phyloP scores from a whole-genome alignment of 2,113 vertebrate species.

The Scatophagus argus region DNA sequence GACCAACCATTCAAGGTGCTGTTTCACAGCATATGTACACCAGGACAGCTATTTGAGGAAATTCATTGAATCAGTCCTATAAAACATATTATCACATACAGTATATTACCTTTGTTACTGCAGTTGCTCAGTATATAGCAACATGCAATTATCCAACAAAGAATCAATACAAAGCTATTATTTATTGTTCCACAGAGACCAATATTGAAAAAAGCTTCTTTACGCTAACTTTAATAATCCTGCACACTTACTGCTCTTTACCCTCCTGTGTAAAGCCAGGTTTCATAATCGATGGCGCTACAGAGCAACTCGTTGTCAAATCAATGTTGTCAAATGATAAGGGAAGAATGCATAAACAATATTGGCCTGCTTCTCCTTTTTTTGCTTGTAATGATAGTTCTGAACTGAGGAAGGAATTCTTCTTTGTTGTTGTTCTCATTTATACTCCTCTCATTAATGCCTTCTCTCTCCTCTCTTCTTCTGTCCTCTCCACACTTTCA shows the following conservation, averaged over 20 bases:
- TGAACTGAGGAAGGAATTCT: background rate
- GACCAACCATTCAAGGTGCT: constrained; percentile 2
- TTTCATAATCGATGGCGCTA: constrained; percentile 33
- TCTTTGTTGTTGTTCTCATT: constrained; percentile 3
- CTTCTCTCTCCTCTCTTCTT: background rate
- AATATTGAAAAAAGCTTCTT: constrained; percentile 42
- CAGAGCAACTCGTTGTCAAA: constrained; percentile 16
- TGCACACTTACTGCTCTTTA: constrained; percentile 32
- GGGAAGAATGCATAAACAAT: constrained; percentile 3
- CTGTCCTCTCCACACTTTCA: background rate
- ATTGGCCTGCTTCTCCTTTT: background rate
- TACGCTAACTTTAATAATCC: constrained; percentile 46
- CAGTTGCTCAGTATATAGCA: background rate
- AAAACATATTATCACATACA: background rate
- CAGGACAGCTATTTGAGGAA: constrained; percentile 4
- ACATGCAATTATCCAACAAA: constrained; percentile 5
- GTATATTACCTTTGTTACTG: background rate
- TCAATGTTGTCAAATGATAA: constrained; percentile 41
- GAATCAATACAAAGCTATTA: constrained; percentile 49
- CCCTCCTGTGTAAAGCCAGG: constrained; percentile 26
- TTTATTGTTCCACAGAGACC: constrained; percentile 31
- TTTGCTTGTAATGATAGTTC: background rate
- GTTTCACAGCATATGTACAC: background rate
- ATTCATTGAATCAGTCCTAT: background rate
- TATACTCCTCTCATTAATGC: constrained; percentile 7